phyloP scores from a whole-genome alignment of 1,140 invertebrate species.

The Sycophila sp. region DNA sequence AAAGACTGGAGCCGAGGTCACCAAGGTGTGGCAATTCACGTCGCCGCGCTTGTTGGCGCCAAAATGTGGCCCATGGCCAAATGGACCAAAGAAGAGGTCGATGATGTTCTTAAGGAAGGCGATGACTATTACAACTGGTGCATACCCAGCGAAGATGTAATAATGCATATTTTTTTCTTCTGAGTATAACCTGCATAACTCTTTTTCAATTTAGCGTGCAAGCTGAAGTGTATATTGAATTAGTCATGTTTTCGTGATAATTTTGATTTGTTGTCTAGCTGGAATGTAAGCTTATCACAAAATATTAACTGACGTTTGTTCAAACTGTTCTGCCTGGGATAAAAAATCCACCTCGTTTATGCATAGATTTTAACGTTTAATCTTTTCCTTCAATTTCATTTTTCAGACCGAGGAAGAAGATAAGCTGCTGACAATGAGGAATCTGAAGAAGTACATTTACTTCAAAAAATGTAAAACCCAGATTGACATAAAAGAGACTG shows the following conservation, averaged over 20 bases:
- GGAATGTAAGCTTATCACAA: too few relatives aligned
- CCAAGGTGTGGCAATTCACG: slow-evolving; percentile 55
- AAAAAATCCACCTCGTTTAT: too few relatives aligned
- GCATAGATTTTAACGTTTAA: too few relatives aligned
- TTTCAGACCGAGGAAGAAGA: background rate
- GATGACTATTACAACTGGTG: slow-evolving; percentile 58
- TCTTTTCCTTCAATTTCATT: too few relatives aligned
- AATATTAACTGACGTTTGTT: too few relatives aligned
- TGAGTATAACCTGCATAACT: too few relatives aligned
- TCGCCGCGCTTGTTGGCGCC: slow-evolving; percentile 48
- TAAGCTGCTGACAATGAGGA: slow-evolving; percentile 36
- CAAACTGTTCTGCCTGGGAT: too few relatives aligned
- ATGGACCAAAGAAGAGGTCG: slow-evolving; percentile 48
- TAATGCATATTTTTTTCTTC: background rate
- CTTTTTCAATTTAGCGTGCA: too few relatives aligned
- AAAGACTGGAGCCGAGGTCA: slow-evolving; percentile 49
- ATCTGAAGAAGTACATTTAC: slow-evolving; percentile 52
- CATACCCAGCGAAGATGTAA: slow-evolving; percentile 36
- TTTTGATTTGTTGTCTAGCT: too few relatives aligned
- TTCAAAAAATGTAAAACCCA: slow-evolving; percentile 49
- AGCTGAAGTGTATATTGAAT: too few relatives aligned
- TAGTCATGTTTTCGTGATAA: too few relatives aligned
- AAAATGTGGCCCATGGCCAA: slow-evolving; percentile 44
- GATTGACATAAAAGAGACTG: slow-evolving; percentile 51
- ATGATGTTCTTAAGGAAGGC: slow-evolving; percentile 49